Base-by-base conservation (phyloP, 2,113 vertebrate genomes). In the Sinocyclocheilus anshuiensis region DNA sequence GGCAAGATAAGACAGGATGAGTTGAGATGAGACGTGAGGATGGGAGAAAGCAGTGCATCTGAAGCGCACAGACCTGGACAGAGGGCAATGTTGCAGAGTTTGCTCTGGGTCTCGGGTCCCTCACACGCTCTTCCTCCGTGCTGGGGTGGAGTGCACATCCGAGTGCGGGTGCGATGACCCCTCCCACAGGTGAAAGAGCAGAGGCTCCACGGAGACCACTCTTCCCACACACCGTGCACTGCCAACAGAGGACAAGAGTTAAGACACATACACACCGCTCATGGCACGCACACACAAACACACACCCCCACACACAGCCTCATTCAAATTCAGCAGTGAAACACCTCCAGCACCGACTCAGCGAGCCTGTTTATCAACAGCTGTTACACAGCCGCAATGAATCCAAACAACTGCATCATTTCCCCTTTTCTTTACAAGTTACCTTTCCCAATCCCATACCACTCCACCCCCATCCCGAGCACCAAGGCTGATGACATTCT, bases 151-250 rank as follows among this genome's bases (percentile, higher is more conserved):
- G 96, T 96, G 92, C 98, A 99, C 57, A 96, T 96, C 93, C 98
- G 96, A 87, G 97, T 98, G 91, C 98, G 96, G 88, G 98, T 99
- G 94, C 98, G 97, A 95, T 99, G 98, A 94, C 98, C 98, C 93
- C 98, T 95, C 92, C 98, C 98, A 94, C 98, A 99, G 72, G 98
- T 99, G 94, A 99, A 99, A 77, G 98, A 99, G 93, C 98, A 99
- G 92, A 99, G 95, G 93, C 98, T 99, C 98, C 98, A 99, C 8
- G 98, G 98, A 91, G 98, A 99, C 98, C 98, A 99, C 90, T 99
- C 98, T 92, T 99, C 98, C 98, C 98, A 99, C 88, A 98, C 96
- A 94, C 98, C 98, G 91, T 99, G 97, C 93, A 99, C 98, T 99
- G 98, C 90, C 96, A 96, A 91, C 97, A 96, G 95, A 95, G 94